Conservation (phyloP, 2,888 invertebrate species). For the Periphyllus acericola region DNA sequence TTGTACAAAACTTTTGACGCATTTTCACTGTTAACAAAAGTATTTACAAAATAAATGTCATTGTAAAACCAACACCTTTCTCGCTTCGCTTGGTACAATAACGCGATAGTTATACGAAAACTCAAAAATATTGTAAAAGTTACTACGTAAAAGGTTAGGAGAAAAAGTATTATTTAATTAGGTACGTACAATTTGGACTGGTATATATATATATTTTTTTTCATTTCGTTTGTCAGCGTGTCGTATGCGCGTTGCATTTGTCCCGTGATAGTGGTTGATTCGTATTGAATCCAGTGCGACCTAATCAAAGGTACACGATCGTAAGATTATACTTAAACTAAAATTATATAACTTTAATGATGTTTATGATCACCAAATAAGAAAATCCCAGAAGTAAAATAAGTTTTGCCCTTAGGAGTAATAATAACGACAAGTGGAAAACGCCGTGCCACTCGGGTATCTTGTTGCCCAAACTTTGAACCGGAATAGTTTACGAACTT, state of each 20-base stretch:
- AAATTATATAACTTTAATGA: slow-evolving; percentile 11
- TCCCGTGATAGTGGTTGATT: background rate
- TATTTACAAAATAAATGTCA: background rate
- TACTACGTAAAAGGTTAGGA: too few species aligned
- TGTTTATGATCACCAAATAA: background rate
- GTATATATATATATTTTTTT: background rate
- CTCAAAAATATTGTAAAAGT: too few species aligned
- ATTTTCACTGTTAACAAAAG: background rate
- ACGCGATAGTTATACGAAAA: too few species aligned
- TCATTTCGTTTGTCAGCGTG: background rate
- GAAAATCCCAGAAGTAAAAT: background rate
- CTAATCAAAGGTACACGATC: background rate
- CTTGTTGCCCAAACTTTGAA: background rate
- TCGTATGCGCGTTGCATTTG: too few species aligned
- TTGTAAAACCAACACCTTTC: background rate
- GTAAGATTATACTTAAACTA: background rate
- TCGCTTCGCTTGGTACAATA: background rate
- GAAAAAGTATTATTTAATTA: too few species aligned
- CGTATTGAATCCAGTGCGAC: background rate
- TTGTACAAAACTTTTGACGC: background rate
- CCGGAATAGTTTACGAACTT: slow-evolving; percentile 21
- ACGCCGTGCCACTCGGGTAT: background rate
- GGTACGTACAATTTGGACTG: background rate
- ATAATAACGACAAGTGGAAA: slow-evolving; percentile 21
- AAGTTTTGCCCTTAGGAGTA: slow-evolving; percentile 13